These are phyloP conservation scores for Lycodopsis pacificus DNA, from an alignment of 2,797 vertebrate species.

Conservation along the genomic window DNA sequence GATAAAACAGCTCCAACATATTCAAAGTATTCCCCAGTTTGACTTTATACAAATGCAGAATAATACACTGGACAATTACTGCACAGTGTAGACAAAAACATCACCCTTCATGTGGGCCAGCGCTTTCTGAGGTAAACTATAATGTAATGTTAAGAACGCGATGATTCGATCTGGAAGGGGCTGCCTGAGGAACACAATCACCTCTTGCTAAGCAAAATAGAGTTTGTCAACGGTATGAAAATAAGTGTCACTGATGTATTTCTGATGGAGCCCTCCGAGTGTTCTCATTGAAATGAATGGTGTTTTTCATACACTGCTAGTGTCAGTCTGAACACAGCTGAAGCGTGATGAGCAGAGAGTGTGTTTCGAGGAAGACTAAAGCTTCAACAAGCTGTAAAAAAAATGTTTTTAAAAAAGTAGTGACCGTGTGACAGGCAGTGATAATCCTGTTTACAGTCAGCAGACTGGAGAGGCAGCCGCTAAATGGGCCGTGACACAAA, in stretches of 20 bases:
- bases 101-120: neutral
- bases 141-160: neutral
- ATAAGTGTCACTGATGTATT: too few relatives aligned
- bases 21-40: neutral
- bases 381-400: neutral
- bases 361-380: neutral
- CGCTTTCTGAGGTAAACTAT: neutral
- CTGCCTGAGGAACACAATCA: neutral
- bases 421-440: neutral
- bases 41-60: neutral
- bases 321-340: neutral
- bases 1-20: neutral
- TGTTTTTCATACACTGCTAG: neutral
- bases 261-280: too few relatives aligned
- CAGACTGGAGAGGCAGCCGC: slow-evolving; percentile 22
- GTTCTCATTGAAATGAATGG: neutral
- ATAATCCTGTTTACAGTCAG: slow-evolving; percentile 10
- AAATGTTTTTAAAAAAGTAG: neutral
- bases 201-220: too few relatives aligned
- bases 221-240: too few relatives aligned
- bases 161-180: neutral
- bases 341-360: neutral
- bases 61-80: neutral
- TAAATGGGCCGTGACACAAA: slow-evolving; percentile 43
- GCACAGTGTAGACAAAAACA: neutral